Percentiles rank a stretch among this genome's conserved stretches.
Conservation (phyloP, 1,140 invertebrate species). For the Drosophila funebris region DNA sequence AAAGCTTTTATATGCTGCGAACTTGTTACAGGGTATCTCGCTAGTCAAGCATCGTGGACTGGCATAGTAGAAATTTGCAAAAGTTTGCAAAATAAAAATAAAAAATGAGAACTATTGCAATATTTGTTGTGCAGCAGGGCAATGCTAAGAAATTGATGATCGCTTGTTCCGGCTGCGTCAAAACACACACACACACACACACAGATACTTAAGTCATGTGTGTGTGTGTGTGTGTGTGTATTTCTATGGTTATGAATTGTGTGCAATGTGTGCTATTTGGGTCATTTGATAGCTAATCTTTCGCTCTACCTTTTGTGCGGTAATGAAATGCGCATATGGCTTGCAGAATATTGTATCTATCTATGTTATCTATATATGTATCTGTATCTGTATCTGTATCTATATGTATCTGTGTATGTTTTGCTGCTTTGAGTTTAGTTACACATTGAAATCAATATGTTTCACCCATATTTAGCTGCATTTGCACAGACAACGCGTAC, state of each 20-base stretch:
- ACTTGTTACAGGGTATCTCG: background rate
- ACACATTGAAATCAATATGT: conserved; percentile 39
- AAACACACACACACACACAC: background rate
- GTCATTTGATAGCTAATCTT: conserved; percentile 49
- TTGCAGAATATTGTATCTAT: conserved; percentile 23
- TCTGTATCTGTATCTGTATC: background rate
- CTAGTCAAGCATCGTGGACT: background rate
- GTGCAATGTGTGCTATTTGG: conserved; percentile 21
- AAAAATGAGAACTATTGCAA: conserved; percentile 7
- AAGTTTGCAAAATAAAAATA: background rate
- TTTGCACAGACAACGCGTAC: background rate
- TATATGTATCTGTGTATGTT: background rate
- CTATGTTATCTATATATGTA: conserved; percentile 1
- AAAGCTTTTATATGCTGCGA: background rate
- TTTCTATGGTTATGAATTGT: background rate
- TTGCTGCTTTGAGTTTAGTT: conserved; percentile 4
- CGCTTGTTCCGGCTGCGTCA: conserved; percentile 18
- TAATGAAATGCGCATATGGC: conserved; percentile 45
- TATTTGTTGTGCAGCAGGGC: conserved; percentile 18
- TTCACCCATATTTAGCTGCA: conserved; percentile 32
- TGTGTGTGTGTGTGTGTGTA: background rate
- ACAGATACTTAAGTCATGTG: background rate
- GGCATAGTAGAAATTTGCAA: background rate
- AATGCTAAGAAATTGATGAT: conserved; percentile 27
- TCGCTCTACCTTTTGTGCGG: conserved; percentile 40